Percentiles rank a stretch among this genome's conserved stretches.
Evolutionary conservation across 2,888 invertebrate genomes (phyloP).

Genomic region (Synanthedon formicaeformis): DNA sequence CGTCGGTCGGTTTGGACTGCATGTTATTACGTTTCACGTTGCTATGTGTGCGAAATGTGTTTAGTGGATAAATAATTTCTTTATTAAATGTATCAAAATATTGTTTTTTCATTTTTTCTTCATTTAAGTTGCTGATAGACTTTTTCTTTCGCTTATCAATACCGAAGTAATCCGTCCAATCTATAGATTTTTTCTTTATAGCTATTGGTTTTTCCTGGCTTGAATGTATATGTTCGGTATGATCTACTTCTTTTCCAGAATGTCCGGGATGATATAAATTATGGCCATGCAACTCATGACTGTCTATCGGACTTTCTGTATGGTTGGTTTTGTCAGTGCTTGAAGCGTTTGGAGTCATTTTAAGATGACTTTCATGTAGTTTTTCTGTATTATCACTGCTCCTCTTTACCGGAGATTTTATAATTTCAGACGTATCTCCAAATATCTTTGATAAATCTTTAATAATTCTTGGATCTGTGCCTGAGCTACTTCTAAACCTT

Average conservation of each 20-base stretch:
- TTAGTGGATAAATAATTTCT: slow-evolving; percentile 50
- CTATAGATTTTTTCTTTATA: slow-evolving; percentile 83
- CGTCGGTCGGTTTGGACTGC: slow-evolving; percentile 35
- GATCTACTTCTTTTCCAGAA: slow-evolving; percentile 25
- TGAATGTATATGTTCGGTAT: slow-evolving; percentile 4
- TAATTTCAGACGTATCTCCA: slow-evolving; percentile 41
- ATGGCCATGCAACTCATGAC: slow-evolving; percentile 44
- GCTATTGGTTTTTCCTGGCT: slow-evolving; percentile 55
- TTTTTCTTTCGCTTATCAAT: slow-evolving; percentile 83
- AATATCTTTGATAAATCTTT: slow-evolving; percentile 78
- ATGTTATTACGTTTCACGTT: slow-evolving; percentile 52
- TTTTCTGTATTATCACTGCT: slow-evolving; percentile 42
- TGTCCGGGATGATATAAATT: slow-evolving; percentile 40
- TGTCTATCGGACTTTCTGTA: slow-evolving; percentile 18
- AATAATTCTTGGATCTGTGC: slow-evolving; percentile 78
- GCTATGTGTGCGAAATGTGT: slow-evolving; percentile 41
- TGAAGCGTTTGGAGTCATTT: slow-evolving; percentile 23
- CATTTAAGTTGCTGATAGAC: slow-evolving; percentile 48
- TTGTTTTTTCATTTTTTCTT: slow-evolving; percentile 54
- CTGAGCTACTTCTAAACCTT: slow-evolving; percentile 50
- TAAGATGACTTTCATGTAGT: slow-evolving; percentile 8
- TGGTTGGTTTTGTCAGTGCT: slow-evolving; percentile 20
- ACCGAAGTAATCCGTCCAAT: slow-evolving; percentile 91
- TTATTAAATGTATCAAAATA: slow-evolving; percentile 58
- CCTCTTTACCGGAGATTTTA: slow-evolving; percentile 69